Evolutionary conservation across 2,113 vertebrate genomes (phyloP), one percentile per base, ranked within the genome.

Genomic region (Platichthys flesus): DNA sequence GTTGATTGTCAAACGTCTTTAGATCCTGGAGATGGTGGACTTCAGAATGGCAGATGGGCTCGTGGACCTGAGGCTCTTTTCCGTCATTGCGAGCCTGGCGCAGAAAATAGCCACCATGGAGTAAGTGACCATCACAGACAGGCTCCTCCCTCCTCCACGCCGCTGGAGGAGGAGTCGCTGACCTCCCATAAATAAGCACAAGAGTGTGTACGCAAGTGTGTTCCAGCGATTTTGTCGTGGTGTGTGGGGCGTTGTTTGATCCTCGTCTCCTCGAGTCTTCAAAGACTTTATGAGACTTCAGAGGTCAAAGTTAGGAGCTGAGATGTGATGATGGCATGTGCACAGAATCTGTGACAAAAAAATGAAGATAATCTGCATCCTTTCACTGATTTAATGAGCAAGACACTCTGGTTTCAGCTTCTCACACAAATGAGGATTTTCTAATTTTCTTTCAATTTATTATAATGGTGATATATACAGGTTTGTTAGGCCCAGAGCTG

Each of bases 1-100:
- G 31, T 20, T 40, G 24, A 57, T 24, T 18, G 0, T 73, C 23
- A 35, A 1, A 24, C 57, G 20, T 52, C 24, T 16, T 76, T 86
- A 97, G 97, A 97, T 98, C 94, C 93, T 96, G 87, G 95, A 97
- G 95, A 95, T 97, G 95, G 95, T 96, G 93, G 96, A 95, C 94
- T 96, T 96, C 95, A 95, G 94, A 89, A 96, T 98, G 94, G 96
- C 96, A 94, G 97, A 98, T 94, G 97, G 97, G 81, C 96, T 94
- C 74, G 96, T 96, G 93, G 97, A 97, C 94, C 94, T 97, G 91
- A 92, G 94, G 93, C 96, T 98, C 89, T 98, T 96, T 78, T 96
- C 95, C 0, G 96, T 95, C 88, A 95, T 97, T 83, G 95, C 96
- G 82, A 96, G 97, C 89, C 96, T 98, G 94, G 96, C 93, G 45